These are phyloP conservation scores for Notodonta dromedarius DNA, from an alignment of 2,888 invertebrate species.

Conservation along the genomic window DNA sequence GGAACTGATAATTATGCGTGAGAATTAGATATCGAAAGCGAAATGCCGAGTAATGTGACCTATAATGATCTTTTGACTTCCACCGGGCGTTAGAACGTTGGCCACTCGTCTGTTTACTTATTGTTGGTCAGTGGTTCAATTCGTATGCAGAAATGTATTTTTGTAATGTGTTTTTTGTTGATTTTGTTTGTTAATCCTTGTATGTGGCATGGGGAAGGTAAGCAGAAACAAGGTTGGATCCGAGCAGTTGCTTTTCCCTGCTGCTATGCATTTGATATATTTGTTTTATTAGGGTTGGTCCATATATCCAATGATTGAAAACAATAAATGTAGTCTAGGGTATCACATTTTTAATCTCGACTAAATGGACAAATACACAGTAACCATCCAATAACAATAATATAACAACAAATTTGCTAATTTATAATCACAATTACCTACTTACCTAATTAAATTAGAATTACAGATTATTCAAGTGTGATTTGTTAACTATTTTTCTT, in stretches of 20 bases:
- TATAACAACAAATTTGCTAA: constrained; percentile 30
- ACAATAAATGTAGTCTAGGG: background rate
- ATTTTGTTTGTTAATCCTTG: no score
- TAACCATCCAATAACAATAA: constrained; percentile 30
- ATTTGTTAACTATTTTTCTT: constrained; percentile 60
- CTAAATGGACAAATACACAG: constrained; percentile 6
- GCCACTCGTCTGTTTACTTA: background rate
- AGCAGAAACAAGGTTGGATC: no score
- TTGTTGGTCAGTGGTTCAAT: background rate
- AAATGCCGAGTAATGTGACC: background rate
- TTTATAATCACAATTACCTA: constrained; percentile 33
- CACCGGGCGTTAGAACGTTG: background rate
- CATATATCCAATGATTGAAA: background rate
- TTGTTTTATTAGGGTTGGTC: no score
- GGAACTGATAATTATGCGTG: constrained; percentile 44
- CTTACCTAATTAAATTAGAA: constrained; percentile 30
- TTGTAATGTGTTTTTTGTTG: no score
- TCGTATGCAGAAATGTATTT: background rate
- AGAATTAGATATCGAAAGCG: constrained; percentile 27
- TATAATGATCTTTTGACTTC: no score
- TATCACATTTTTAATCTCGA: constrained; percentile 7
- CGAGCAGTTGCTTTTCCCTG: no score
- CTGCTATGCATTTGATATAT: no score
- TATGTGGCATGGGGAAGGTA: no score
- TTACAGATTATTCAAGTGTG: constrained; percentile 29